Conservation (phyloP, 2,113 vertebrate species). For the Poeciliopsis retropinna region DNA sequence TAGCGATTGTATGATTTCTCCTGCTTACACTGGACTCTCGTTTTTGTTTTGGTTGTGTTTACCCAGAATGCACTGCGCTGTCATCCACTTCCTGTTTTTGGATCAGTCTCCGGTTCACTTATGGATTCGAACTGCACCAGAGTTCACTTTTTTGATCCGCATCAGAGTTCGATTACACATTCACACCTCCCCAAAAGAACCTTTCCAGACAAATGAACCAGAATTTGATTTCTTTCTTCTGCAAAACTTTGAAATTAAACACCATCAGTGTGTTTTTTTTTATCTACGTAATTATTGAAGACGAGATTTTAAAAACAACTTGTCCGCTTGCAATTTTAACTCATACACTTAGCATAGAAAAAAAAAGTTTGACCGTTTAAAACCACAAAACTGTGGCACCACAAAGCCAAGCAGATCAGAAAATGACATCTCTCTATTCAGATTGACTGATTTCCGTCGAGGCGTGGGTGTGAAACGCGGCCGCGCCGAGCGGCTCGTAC, state of each 20-base stretch:
- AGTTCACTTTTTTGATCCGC: no score
- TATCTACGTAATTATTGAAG: not conserved
- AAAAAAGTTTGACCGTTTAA: slow-evolving; percentile 1
- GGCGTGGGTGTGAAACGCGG: slow-evolving; percentile 32
- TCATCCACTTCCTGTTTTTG: no score
- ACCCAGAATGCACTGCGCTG: no score
- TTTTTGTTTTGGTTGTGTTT: no score
- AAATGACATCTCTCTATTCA: slow-evolving; percentile 76
- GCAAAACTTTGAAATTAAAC: not conserved
- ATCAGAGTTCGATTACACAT: no score
- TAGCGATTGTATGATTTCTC: no score
- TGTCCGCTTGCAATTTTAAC: not conserved
- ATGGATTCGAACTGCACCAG: no score
- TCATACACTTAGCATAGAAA: not conserved
- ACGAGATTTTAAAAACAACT: not conserved
- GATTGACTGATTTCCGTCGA: slow-evolving; percentile 61
- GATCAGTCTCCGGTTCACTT: no score
- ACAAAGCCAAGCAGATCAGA: slow-evolving; percentile 60
- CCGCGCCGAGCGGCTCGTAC: slow-evolving; percentile 33
- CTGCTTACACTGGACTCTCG: no score
- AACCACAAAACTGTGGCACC: slow-evolving; percentile 36
- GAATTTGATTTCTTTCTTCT: not conserved
- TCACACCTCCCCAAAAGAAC: no score
- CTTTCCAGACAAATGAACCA: no score
- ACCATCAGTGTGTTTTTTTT: not conserved